Conservation (phyloP, 2,888 invertebrate genomes). For the Homarus gammarus region DNA sequence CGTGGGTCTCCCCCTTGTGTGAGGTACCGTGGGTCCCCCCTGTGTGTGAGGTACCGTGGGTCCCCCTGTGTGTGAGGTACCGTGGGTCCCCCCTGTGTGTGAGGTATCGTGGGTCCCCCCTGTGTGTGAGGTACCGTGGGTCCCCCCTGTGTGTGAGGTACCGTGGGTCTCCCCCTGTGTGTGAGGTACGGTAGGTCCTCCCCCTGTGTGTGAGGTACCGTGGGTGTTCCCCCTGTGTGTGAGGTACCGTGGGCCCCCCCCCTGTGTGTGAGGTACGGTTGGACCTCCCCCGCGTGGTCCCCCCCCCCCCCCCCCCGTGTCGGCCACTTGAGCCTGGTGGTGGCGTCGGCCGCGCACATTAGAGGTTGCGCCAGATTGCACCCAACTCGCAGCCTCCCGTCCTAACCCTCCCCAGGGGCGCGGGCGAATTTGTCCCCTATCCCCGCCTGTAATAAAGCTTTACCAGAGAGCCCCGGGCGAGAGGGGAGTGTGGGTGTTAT, state of each 20-base stretch:
- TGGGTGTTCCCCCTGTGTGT: too few relatives aligned
- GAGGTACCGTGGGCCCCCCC: neutral
- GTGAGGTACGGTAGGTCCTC: neutral
- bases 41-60: too few relatives aligned
- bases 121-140: too few relatives aligned
- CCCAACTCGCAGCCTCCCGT: conserved; percentile 48
- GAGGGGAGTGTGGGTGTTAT: neutral
- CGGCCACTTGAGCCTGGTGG: conserved; percentile 64
- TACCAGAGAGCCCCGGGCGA: neutral
- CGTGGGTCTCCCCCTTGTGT: too few relatives aligned
- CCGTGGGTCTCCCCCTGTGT: neutral
- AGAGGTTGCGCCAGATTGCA: conserved; percentile 72
- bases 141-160: neutral
- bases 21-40: neutral
- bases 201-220: too few relatives aligned
- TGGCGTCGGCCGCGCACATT: conserved; percentile 59
- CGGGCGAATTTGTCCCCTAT: conserved; percentile 49
- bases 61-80: too few relatives aligned
- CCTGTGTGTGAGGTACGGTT: neutral
- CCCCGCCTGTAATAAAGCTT: conserved; percentile 56
- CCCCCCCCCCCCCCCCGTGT: conserved; percentile 35
- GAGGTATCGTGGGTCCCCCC: neutral
- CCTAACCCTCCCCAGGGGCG: conserved; percentile 34
- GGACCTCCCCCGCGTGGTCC: conserved; percentile 7
- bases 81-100: too few relatives aligned